Evolutionary conservation across 2,888 invertebrate species (phyloP).

Genomic region (Schizaphis graminum): DNA sequence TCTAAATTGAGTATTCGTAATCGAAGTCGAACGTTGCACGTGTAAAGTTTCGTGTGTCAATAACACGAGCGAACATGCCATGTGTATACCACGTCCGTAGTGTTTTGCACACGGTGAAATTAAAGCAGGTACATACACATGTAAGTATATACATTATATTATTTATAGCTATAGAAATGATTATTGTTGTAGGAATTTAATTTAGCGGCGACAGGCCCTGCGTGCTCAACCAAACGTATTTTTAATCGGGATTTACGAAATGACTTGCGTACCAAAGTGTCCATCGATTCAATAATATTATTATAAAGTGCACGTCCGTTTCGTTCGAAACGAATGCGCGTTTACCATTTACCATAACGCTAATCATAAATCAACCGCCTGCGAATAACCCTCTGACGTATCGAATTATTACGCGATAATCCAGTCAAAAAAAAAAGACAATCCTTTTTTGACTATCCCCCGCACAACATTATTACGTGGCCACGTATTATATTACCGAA

Average conservation of each 20-base stretch:
- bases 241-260: neutral
- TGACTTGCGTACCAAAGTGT: neutral
- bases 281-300: neutral
- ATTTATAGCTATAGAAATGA: neutral
- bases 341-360: neutral
- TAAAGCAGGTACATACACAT: neutral
- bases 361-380: neutral
- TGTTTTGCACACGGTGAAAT: neutral
- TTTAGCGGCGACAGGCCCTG: neutral
- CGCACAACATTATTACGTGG: neutral
- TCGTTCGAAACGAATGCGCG: neutral
- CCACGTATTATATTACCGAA: neutral
- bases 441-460: neutral
- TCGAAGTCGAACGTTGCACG: neutral
- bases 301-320: neutral
- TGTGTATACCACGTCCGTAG: neutral
- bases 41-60: neutral
- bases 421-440: neutral
- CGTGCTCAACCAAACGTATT: neutral
- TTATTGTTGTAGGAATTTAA: neutral
- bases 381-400: neutral
- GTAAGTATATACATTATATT: neutral
- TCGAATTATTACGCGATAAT: slow-evolving; percentile 29
- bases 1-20: neutral
- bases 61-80: neutral